These are phyloP conservation scores for Pardosa pseudoannulata DNA, from an alignment of 2,888 invertebrate species.

Conservation along the genomic window DNA sequence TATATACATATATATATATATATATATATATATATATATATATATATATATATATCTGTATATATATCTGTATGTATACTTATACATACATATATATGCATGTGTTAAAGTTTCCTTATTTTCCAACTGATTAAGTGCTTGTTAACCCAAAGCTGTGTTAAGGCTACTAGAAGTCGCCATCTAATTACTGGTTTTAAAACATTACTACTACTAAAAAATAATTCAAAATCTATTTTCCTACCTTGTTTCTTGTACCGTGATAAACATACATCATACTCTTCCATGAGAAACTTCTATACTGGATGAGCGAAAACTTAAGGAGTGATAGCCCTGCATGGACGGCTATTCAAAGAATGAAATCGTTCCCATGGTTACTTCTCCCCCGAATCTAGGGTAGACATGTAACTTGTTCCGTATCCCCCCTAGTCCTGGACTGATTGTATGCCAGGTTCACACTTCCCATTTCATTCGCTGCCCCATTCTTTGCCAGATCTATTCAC, in stretches of 20 bases:
- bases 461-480: conserved; percentile 14
- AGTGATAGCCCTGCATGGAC: conserved; percentile 4
- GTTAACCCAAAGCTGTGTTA: no score
- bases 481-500: no score
- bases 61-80: no score
- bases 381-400: conserved; percentile 2
- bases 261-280: no score
- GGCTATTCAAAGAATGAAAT: neutral
- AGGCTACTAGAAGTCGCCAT: no score
- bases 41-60: no score
- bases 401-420: conserved; percentile 1
- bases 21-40: no score
- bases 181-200: no score
- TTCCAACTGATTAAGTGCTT: no score
- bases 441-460: neutral
- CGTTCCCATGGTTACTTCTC: conserved; percentile 23
- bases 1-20: no score
- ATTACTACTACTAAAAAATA: neutral
- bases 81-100: no score
- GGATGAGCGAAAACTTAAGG: neutral
- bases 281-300: neutral
- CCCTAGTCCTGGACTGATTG: neutral
- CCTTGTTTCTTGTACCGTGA: neutral
- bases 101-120: no score
- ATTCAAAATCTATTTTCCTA: neutral